Evolutionary conservation across 23 tunicate species (phyloP), one percentile per base, ranked within the genome.

Genomic region (Diplosoma virens): DNA sequence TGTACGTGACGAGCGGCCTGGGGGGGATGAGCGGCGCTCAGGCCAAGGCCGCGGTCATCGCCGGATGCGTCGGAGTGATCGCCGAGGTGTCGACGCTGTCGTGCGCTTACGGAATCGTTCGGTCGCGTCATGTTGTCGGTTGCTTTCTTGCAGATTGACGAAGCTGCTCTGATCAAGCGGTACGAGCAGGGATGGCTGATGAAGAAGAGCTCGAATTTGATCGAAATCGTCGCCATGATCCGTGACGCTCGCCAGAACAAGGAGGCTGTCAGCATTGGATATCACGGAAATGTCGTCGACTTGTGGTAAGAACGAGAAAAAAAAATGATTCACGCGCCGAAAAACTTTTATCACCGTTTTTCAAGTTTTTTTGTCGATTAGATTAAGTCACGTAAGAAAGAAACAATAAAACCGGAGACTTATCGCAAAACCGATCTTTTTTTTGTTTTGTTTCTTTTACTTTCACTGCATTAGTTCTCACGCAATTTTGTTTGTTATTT

Each of bases 1-100:
- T 94, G 1, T 83, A 88, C 41, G 76, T 94, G 17, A 94, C 99
- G 0, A 87, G 95, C 59, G 99, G 99, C 25, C 58, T 94, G 25
- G 99, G 99, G 1, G 99, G 99, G 28, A 94, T 94, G 99, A 94
- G 99, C 45, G 99, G 99, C 0, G 99, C 99, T 18, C 99, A 94
- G 48, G 95, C 95, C 20, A 94, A 94, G 70, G 99, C 99, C 22
- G 95, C 95, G 4, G 84, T 73, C 1, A 94, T 94, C 58, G 85
- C 90, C 24, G 99, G 99, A 25, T 94, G 99, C 59, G 77, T 94
- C 23, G 95, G 99, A 22, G 90, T 94, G 0, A 75, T 94, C 16
- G 99, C 99, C 0, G 99, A 94, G 91, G 97, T 90, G 18, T 58
- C 30, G 6, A 14, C 20, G 14, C 9, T 7, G 50, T 41, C 14